Evolutionary conservation across 2,113 vertebrate genomes (phyloP).

Genomic region (Syrmaticus mikado): DNA sequence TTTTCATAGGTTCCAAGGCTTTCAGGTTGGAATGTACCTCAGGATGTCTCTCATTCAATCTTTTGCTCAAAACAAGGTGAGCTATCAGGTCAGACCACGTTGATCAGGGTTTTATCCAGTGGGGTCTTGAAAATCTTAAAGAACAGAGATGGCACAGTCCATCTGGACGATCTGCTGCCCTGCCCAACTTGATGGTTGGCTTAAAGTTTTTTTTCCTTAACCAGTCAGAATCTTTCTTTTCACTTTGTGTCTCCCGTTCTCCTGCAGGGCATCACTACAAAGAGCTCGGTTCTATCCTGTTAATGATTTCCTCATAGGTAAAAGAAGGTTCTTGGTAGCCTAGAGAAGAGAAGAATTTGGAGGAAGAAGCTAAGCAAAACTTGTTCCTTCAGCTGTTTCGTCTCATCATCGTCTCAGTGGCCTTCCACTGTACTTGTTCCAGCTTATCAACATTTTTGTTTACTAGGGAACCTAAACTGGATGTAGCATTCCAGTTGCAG

Average conservation of each 20-base stretch:
- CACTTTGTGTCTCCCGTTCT: not conserved
- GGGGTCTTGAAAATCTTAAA: not conserved
- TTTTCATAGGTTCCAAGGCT: not conserved
- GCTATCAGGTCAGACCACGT: not conserved
- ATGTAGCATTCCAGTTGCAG: not conserved
- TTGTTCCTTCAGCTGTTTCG: not conserved
- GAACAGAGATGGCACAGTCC: not conserved
- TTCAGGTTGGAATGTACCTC: not conserved
- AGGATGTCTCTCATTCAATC: not conserved
- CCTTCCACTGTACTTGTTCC: not conserved
- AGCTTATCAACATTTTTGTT: not conserved
- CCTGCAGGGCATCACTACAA: not conserved
- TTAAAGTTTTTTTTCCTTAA: not conserved
- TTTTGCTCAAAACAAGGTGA: not conserved
- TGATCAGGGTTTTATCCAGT: not conserved
- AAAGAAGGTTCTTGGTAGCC: not conserved
- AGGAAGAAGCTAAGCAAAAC: not conserved
- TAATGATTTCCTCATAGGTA: not conserved
- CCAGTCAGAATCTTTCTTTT: not conserved
- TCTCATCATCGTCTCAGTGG: not conserved
- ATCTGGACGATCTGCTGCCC: not conserved
- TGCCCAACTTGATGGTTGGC: not conserved
- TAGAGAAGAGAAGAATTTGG: not conserved
- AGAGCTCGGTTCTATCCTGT: not conserved
- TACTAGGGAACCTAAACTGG: not conserved